Percentiles rank a stretch among this genome's conserved stretches.
Evolutionary conservation across 2,797 vertebrate species (phyloP).

Genomic region (Champsocephalus esox): DNA sequence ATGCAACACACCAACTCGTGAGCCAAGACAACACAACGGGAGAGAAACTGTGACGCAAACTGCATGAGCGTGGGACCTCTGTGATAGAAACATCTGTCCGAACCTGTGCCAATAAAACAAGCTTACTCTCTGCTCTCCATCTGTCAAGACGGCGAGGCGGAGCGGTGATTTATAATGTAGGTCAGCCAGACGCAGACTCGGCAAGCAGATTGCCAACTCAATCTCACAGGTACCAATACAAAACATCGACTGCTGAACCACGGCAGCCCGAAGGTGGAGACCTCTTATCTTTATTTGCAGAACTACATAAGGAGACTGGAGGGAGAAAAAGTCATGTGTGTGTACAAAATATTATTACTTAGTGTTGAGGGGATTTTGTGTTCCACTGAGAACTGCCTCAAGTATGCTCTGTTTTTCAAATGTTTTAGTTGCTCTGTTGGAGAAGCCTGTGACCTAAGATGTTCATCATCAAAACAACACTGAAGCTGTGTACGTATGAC

Average conservation of each 20-base stretch:
- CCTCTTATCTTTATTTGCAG: conserved; percentile 1
- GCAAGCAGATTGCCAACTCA: conserved; percentile 40
- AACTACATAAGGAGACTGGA: not conserved
- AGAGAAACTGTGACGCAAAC: conserved; percentile 7
- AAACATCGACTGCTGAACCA: not conserved
- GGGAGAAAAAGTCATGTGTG: not conserved
- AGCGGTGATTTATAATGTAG: conserved; percentile 50
- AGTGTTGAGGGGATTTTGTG: not conserved
- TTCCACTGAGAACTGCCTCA: not conserved
- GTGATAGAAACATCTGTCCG: conserved; percentile 42
- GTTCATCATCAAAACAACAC: no score
- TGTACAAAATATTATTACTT: not conserved
- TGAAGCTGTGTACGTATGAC: no score
- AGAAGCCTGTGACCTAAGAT: no score
- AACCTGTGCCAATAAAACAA: conserved; percentile 58
- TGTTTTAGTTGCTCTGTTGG: no score
- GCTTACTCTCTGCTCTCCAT: conserved; percentile 58
- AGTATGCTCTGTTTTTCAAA: not conserved
- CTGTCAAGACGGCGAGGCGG: conserved; percentile 44
- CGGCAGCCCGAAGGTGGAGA: not conserved
- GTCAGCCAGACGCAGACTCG: conserved; percentile 57
- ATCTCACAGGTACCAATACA: conserved; percentile 32
- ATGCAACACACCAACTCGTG: no score
- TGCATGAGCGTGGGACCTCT: conserved; percentile 20
- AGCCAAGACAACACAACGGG: not conserved